Percentiles rank a stretch among this genome's conserved stretches.
Evolutionary conservation across 2,113 vertebrate genomes (phyloP).

Genomic region (Microtus richardsoni): DNA sequence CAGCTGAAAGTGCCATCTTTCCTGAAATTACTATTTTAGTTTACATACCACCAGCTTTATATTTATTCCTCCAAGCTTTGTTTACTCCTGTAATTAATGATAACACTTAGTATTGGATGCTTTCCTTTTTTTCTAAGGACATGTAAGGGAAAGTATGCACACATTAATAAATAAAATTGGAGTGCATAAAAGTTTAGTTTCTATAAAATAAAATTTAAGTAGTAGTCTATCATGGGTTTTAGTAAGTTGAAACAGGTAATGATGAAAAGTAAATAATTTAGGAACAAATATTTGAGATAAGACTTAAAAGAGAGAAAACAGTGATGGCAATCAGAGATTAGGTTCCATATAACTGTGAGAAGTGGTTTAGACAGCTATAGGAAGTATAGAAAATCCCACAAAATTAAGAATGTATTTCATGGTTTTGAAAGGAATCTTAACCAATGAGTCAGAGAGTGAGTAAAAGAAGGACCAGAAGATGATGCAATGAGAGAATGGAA

Average conservation of each 20-base stretch:
- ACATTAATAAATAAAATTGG: not conserved
- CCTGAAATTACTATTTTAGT: not conserved
- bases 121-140: not conserved
- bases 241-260: not conserved
- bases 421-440: not conserved
- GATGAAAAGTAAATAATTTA: not conserved
- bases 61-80: not conserved
- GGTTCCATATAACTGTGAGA: not conserved
- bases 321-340: rapidly evolving
- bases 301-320: not conserved
- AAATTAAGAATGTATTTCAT: not conserved
- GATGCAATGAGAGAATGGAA: not conserved
- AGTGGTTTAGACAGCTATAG: not conserved
- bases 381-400: not conserved
- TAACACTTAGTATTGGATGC: not conserved
- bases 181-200: not conserved
- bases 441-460: not conserved
- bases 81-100: not conserved
- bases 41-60: not conserved
- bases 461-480: not conserved
- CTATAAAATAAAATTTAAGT: not conserved
- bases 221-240: not conserved
- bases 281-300: not conserved
- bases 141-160: not conserved
- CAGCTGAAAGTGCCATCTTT: too few relatives aligned